A percentile compares a stretch with the other conserved stretches of the same genome.
These are phyloP conservation scores for Apis dorsata DNA, from an alignment of 1,140 invertebrate species.

Conservation along the genomic window DNA sequence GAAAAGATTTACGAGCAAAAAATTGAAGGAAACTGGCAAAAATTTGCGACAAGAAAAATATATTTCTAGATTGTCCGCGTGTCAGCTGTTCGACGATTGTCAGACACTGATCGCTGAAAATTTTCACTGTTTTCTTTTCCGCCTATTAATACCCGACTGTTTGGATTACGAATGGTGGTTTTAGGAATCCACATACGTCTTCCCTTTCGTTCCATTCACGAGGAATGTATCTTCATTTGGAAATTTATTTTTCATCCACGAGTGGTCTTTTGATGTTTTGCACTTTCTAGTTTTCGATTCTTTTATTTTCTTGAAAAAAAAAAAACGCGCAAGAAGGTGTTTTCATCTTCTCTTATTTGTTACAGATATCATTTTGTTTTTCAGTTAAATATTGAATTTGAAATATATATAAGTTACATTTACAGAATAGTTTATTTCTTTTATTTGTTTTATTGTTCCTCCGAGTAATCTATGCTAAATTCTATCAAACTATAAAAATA, in stretches of 20 bases:
- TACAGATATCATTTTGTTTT: neutral
- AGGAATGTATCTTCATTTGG: conserved; percentile 38
- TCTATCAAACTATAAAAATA: too few species aligned
- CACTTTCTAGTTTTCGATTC: neutral
- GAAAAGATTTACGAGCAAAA: too few species aligned
- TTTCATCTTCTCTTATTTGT: neutral
- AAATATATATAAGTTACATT: too few species aligned
- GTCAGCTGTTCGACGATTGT: conserved; percentile 59
- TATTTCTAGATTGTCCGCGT: conserved; percentile 43
- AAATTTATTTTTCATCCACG: conserved; percentile 42
- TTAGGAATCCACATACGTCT: conserved; percentile 52
- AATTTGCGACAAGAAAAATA: conserved; percentile 48
- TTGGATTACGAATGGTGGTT: conserved; percentile 61
- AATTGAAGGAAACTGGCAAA: neutral
- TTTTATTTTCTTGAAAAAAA: neutral
- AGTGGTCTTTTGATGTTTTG: neutral
- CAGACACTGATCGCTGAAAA: conserved; percentile 56
- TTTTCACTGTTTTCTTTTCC: conserved; percentile 60
- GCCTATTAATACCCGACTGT: conserved; percentile 64
- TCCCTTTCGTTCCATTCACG: conserved; percentile 52
- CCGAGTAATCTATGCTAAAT: too few species aligned
- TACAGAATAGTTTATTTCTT: too few species aligned
- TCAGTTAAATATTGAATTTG: too few species aligned
- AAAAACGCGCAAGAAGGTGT: neutral
- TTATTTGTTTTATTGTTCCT: too few species aligned